Evolutionary conservation across 2,797 vertebrate species (phyloP), one percentile per base, ranked within the genome.

Genomic region (Helicolenus hilgendorfi): DNA sequence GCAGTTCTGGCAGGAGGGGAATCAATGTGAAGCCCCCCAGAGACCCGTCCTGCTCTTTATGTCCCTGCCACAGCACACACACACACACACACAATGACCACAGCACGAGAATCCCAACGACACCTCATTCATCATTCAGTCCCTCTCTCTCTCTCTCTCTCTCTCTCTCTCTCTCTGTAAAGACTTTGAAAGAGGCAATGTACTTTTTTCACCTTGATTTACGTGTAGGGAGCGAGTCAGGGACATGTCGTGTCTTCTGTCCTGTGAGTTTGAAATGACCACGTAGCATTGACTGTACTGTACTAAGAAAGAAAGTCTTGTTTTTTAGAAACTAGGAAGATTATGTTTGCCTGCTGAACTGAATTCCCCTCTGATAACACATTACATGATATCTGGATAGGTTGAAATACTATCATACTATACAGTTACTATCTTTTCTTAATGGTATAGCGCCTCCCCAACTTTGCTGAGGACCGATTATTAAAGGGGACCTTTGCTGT

Each of bases 21-120:
- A 94, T 94, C 94, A 70, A 94, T 93, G 85, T 77, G 71, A 75
- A 78, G 4, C 62, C 79, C 77, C 77, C 81, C 49, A 20, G 88
- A 76, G 89, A 87, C 41, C 38, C 70, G 45, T 77, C 55, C 36
- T 24, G 55, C 72, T 84, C 80, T 84, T 80, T 80, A 58, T 74
- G 41, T 74, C 29, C 41, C 45, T 35, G 72, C 69, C 68, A 72
- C 87, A 74, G 55, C 71, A 45, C 74, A 77, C 65, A 56, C 56
- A 60, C 80, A 73, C 70, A 41, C 74, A 77, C 65, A 56, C 33
- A 59, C 83, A 76, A 35, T 55, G 75, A 85, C 85, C 74, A 68
- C 77, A 56, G 72, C 41, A 73, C 15, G 64, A 75, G 56, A 76
- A 73, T 35, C 79, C 65, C 22, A 65, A 14, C 36, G 18, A 68